A percentile compares a stretch with the other conserved stretches of the same genome.
These are phyloP conservation scores for Nemapogon koenigi DNA, from an alignment of 2,888 invertebrate genomes.

Conservation along the genomic window DNA sequence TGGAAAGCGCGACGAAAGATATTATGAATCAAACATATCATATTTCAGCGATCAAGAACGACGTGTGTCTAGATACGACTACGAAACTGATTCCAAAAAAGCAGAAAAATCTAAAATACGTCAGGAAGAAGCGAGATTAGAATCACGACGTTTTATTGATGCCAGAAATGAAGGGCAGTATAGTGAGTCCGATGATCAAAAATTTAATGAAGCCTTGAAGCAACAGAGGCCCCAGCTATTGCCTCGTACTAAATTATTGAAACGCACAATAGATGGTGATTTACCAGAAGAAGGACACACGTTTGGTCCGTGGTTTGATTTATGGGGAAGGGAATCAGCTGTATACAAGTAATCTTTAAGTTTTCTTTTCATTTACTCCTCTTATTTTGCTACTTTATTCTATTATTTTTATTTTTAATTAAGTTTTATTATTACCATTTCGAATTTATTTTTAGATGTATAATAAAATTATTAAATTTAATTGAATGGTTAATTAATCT, in stretches of 20 bases:
- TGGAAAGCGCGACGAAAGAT: slow-evolving; percentile 47
- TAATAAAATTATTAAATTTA: slow-evolving; percentile 10
- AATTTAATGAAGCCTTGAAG: slow-evolving; percentile 57
- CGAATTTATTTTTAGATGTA: not conserved
- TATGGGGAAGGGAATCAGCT: slow-evolving; percentile 80
- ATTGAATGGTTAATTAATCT: slow-evolving; percentile 10
- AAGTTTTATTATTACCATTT: not conserved
- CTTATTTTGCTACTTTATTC: not conserved
- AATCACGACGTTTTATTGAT: slow-evolving; percentile 45
- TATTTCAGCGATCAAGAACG: slow-evolving; percentile 53
- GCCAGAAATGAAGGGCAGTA: slow-evolving; percentile 49
- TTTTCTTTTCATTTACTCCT: slow-evolving; percentile 31
- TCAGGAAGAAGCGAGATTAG: slow-evolving; percentile 53
- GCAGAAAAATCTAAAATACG: slow-evolving; percentile 58
- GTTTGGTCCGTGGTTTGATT: slow-evolving; percentile 89
- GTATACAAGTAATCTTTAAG: slow-evolving; percentile 58
- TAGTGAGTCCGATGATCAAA: slow-evolving; percentile 62
- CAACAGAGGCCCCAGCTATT: slow-evolving; percentile 65
- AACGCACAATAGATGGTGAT: slow-evolving; percentile 58
- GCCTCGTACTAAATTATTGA: slow-evolving; percentile 74
- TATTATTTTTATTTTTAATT: not conserved
- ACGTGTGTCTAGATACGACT: slow-evolving; percentile 47
- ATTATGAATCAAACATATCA: slow-evolving; percentile 53
- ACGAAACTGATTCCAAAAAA: slow-evolving; percentile 60
- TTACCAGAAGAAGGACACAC: slow-evolving; percentile 70